Conservation (phyloP, 2,797 vertebrate genomes). For the Craterocephalus amniculus region DNA sequence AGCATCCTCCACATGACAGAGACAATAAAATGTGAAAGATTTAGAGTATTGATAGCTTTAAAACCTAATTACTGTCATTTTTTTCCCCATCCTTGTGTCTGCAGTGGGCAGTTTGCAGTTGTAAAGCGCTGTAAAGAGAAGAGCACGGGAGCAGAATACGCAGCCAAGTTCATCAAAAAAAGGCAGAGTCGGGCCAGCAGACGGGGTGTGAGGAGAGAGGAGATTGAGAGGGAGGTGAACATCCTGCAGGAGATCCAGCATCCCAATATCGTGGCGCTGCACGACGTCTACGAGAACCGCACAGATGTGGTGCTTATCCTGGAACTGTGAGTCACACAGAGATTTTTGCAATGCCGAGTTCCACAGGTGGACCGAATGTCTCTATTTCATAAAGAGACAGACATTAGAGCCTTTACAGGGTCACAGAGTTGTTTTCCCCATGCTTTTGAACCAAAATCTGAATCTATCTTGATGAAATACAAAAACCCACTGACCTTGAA, state of each 20-base stretch:
- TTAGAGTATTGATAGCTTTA: not conserved
- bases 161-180: slow-evolving; percentile 98
- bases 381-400: not conserved
- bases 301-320: slow-evolving; percentile 95
- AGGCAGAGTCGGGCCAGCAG: slow-evolving; percentile 89
- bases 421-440: not conserved
- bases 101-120: slow-evolving; percentile 95
- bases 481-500: slow-evolving; percentile 4
- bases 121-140: slow-evolving; percentile 92
- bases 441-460: not conserved
- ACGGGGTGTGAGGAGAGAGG: slow-evolving; percentile 90
- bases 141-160: slow-evolving; percentile 85
- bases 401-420: not conserved
- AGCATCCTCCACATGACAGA: not conserved
- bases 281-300: slow-evolving; percentile 95
- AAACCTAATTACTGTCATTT: not conserved
- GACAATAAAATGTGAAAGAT: not conserved
- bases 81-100: slow-evolving; percentile 23
- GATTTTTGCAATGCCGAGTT: not conserved
- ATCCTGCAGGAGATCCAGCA: slow-evolving; percentile 93
- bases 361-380: not conserved
- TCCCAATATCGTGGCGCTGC: slow-evolving; percentile 89
- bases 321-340: slow-evolving; percentile 91
- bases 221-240: slow-evolving; percentile 93
- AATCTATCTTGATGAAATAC: not conserved